phyloP scores from a whole-genome alignment of 2,797 vertebrate genomes.

The Notamacropus eugenii region DNA sequence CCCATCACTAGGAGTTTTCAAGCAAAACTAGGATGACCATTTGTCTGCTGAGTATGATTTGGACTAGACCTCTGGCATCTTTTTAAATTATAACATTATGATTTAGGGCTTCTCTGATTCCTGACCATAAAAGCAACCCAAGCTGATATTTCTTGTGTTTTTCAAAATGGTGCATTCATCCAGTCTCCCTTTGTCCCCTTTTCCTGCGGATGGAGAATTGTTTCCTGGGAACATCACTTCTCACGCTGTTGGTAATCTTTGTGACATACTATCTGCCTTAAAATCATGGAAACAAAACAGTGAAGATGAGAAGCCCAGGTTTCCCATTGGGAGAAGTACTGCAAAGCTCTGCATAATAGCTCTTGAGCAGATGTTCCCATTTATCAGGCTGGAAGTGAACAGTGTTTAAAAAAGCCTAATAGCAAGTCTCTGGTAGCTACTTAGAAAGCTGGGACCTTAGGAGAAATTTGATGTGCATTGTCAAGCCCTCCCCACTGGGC shows the following conservation, averaged over 20 bases:
- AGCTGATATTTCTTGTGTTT: background rate
- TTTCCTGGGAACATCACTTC: background rate
- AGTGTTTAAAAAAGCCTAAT: background rate
- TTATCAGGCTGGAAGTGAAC: constrained; percentile 36
- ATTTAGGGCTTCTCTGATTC: background rate
- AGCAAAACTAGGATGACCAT: background rate
- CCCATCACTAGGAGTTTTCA: background rate
- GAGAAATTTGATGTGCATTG: constrained; percentile 2
- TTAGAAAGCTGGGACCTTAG: background rate
- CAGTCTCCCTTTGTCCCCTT: background rate
- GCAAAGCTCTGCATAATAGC: constrained; percentile 34
- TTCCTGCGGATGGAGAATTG: background rate
- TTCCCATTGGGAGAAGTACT: background rate
- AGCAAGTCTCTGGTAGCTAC: background rate
- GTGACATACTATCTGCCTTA: background rate
- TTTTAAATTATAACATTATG: background rate
- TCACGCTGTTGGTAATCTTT: background rate
- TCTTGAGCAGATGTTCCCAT: constrained; percentile 17
- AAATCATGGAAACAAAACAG: accelerated
- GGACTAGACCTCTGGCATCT: background rate
- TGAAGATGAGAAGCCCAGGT: constrained; percentile 29
- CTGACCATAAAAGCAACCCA: background rate
- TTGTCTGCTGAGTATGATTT: background rate
- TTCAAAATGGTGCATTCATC: background rate
- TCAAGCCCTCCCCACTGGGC: background rate